These are phyloP conservation scores for Porites divaricata DNA, from an alignment of 92 coral and sea anemone species.

Conservation along the genomic window DNA sequence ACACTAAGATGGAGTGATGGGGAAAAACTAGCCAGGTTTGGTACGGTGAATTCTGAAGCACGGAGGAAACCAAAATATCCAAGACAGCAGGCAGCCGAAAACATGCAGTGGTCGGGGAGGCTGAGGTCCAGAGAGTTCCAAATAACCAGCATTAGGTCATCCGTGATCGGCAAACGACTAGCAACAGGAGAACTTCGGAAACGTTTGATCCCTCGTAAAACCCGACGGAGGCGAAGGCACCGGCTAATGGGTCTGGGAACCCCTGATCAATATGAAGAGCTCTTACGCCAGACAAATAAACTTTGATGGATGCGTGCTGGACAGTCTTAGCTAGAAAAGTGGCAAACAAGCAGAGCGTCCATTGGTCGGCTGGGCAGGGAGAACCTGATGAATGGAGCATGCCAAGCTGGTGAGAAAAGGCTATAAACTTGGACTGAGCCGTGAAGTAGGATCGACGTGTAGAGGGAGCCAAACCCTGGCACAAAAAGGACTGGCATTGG, in stretches of 20 bases:
- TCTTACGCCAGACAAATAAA: slow-evolving; percentile 37
- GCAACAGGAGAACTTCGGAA: background rate
- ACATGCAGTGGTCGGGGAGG: background rate
- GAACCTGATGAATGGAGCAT: background rate
- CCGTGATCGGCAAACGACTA: background rate
- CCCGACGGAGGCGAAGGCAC: slow-evolving; percentile 30
- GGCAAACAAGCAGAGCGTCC: slow-evolving; percentile 23
- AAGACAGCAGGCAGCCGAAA: slow-evolving; percentile 32
- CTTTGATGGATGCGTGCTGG: slow-evolving; percentile 4
- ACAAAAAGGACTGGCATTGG: background rate
- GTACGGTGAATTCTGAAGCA: no score
- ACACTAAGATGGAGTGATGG: slow-evolving; percentile 4
- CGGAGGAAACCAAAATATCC: slow-evolving; percentile 52
- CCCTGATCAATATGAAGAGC: slow-evolving; percentile 46
- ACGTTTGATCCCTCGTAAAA: slow-evolving; percentile 18
- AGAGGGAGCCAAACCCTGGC: slow-evolving; percentile 15
- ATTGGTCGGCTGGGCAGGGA: slow-evolving; percentile 32
- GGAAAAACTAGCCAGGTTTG: slow-evolving; percentile 2
- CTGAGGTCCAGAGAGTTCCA: background rate
- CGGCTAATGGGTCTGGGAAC: slow-evolving; percentile 15
- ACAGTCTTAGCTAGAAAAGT: background rate
- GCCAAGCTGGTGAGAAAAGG: background rate
- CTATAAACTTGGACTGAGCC: slow-evolving; percentile 14
- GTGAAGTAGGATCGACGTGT: slow-evolving; percentile 21
- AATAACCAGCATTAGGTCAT: no score